Conservation (phyloP, 2,113 vertebrate species). For the Speoplatyrhinus poulsoni region DNA sequence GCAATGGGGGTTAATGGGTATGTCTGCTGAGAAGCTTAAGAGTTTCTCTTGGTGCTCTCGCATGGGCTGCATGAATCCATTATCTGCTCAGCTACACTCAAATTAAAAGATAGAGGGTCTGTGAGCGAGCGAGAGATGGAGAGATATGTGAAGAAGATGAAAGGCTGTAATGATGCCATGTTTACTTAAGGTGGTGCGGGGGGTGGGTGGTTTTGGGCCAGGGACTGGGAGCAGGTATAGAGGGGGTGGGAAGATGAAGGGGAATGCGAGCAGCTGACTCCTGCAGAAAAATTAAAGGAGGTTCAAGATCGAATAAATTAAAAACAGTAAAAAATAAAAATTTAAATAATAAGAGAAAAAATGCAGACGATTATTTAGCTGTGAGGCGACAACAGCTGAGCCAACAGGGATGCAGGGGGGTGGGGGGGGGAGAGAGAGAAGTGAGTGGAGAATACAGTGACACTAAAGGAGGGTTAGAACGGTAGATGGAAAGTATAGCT, state of each 20-base stretch:
- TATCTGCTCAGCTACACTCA: conserved; percentile 22
- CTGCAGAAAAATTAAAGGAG: conserved; percentile 14
- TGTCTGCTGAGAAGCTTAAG: conserved; percentile 15
- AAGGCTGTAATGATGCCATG: conserved; percentile 31
- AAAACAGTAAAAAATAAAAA: neutral
- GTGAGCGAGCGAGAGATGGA: neutral
- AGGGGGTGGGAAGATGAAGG: neutral
- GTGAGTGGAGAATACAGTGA: neutral
- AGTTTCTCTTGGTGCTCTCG: conserved; percentile 26
- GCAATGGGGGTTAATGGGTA: conserved; percentile 57
- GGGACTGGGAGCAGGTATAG: conserved; percentile 8
- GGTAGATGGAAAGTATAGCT: neutral
- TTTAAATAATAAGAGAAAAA: neutral
- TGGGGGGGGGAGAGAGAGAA: neutral
- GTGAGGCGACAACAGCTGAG: neutral
- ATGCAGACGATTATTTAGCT: conserved; percentile 22
- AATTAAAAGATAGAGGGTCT: neutral
- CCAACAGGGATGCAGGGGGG: neutral
- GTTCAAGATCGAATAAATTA: conserved; percentile 6
- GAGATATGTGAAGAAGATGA: conserved; percentile 5
- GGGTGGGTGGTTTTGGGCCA: conserved; percentile 22
- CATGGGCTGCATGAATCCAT: conserved; percentile 38
- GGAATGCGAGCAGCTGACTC: conserved; percentile 32
- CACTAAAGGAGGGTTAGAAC: neutral
- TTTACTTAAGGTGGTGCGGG: conserved; percentile 36